Evolutionary conservation across 2,113 vertebrate species (phyloP), one percentile per base, ranked within the genome.

Genomic region (Phrynocephalus versicolor): DNA sequence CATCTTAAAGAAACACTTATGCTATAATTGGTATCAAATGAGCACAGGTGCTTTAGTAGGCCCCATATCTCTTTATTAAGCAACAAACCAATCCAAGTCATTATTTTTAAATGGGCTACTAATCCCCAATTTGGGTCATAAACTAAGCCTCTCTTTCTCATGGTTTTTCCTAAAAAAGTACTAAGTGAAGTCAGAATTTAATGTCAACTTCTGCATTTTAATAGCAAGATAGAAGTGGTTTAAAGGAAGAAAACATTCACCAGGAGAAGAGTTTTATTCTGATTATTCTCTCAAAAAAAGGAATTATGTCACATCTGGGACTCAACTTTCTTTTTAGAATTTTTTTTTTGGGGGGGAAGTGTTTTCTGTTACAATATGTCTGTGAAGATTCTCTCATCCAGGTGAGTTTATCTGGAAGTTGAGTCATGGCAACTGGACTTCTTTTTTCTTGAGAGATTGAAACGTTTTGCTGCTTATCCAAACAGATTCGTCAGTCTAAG

Each of bases 1-100:
- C 27, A 82, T 27, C 55, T 82, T 86, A 85, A 89, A 93, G 57
- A 89, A 92, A 92, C 57, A 85, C 0, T 85, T 88, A 65, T 4
- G 83, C 41, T 0, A 1, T 74, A 83, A 94, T 87, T 71, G 87
- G 57, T 87, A 90, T 86, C 92, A 95, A 92, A 95, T 90, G 90
- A 91, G 93, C 91, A 91, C 93, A 94, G 87, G 89, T 92, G 93
- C 82, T 90, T 93, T 71, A 85, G 81, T 85, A 91, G 88, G 87
- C 88, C 92, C 95, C 76, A 89, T 83, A 89, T 85, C 94, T 95
- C 94, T 95, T 96, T 96, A 95, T 94, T 95, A 94, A 96, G 93
- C 55, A 87, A 83, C 35, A 84, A 94, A 86, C 80, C 60, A 90
- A 95, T 94, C 92, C 89, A 97, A 94, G 85, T 57, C 89, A 90